Evolutionary conservation across 2,113 vertebrate genomes (phyloP).

Genomic region (Prolemur simus): DNA sequence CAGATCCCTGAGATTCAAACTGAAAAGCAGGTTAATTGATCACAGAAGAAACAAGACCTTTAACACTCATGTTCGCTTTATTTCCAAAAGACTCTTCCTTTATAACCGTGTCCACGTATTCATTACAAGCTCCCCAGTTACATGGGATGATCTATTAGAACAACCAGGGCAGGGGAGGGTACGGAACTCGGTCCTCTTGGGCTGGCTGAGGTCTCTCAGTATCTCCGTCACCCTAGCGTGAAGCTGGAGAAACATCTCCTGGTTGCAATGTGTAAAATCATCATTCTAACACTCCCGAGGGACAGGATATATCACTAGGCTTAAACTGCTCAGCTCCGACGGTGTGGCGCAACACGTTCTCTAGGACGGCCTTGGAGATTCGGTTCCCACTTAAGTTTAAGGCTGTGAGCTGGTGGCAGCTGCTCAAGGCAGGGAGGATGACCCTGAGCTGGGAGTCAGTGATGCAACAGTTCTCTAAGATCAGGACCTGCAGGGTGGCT

Average conservation of each 20-base stretch:
- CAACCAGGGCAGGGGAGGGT: not conserved
- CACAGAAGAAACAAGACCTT: not conserved
- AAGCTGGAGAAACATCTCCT: not conserved
- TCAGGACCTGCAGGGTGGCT: not conserved
- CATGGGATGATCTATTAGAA: fast-evolving
- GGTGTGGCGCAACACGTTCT: not conserved
- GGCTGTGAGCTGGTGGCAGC: not conserved
- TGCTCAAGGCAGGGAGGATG: not conserved
- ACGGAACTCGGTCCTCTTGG: not conserved
- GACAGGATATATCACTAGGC: too few species aligned
- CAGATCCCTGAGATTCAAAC: not conserved
- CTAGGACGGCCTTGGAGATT: not conserved
- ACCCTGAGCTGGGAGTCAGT: not conserved
- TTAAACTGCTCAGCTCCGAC: fast-evolving
- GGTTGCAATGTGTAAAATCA: too few species aligned
- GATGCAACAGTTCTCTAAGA: not conserved
- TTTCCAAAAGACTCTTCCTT: not conserved
- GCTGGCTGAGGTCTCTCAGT: not conserved
- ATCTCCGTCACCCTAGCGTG: not conserved
- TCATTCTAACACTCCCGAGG: too few species aligned
- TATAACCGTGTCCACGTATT: too few species aligned
- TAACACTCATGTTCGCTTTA: not conserved
- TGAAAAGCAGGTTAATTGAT: not conserved
- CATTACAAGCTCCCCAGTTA: too few species aligned
- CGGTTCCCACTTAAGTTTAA: not conserved